Base-by-base conservation (phyloP, 2,113 vertebrate species). In the Planiliza haematocheilus region DNA sequence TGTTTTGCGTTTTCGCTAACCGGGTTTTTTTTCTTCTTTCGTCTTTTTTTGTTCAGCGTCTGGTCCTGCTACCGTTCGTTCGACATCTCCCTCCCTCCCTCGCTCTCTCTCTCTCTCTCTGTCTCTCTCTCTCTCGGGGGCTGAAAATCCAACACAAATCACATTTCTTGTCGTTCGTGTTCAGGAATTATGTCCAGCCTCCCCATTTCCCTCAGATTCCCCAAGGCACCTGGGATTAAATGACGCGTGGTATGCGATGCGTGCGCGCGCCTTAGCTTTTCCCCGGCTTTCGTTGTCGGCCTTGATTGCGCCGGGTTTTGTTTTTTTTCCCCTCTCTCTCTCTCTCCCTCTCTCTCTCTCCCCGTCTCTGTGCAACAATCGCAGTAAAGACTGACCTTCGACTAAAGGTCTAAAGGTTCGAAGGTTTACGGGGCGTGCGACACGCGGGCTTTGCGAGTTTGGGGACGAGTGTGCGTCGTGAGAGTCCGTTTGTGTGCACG, bases 161-260 rank as follows among this genome's bases (percentile, higher is more conserved):
- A 81, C 68, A 83, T 85, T 85, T 86, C 70, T 90, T 88, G 71
- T 86, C 80, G 77, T 85, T 79, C 62, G 30, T 90, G 85, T 90
- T 91, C 51, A 74, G 81, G 79, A 91, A 91, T 92, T 89, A 88
- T 83, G 68, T 85, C 87, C 82, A 79, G 81, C 78, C 64, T 82
- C 62, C 84, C 80, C 56, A 82, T 90, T 89, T 81, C 75, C 69
- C 64, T 76, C 73, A 77, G 84, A 85, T 74, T 88, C 88, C 87
- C 83, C 42, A 43, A 67, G 80, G 90, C 86, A 89, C 87, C 85
- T 87, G 84, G 71, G 89, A 89, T 90, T 84, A 88, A 88, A 87
- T 77, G 74, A 81, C 80, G 71, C 74, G 72, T 69, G 69, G 43
- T 74, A 43, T 14, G 42, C 38, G 42, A 21, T 70, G 66, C 48